Conservation (phyloP, 1,140 invertebrate species). For the Pollicipes pollicipes region DNA sequence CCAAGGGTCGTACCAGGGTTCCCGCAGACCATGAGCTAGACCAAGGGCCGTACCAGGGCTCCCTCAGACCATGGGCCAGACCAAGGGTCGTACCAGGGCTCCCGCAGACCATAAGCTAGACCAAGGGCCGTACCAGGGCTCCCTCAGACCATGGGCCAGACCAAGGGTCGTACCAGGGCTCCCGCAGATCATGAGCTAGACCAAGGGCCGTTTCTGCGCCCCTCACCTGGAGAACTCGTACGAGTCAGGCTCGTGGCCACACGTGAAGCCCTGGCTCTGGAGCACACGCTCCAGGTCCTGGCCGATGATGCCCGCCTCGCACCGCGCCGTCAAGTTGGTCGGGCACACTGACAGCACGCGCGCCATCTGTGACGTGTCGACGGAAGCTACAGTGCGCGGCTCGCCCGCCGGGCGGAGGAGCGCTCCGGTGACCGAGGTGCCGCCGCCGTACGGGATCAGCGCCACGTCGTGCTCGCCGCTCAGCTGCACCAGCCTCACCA, state of each 20-base stretch:
- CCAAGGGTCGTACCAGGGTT: too few species aligned
- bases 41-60: too few species aligned
- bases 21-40: too few species aligned
- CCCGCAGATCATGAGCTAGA: too few species aligned
- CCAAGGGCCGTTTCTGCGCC: too few species aligned
- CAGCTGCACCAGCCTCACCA: constrained; percentile 56
- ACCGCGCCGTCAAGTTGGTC: constrained; percentile 64
- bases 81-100: too few species aligned
- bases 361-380: constrained; percentile 91
- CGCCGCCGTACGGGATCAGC: constrained; percentile 88
- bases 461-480: constrained; percentile 59
- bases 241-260: constrained; percentile 91
- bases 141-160: too few species aligned
- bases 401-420: constrained; percentile 68
- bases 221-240: constrained; percentile 72
- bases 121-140: too few species aligned
- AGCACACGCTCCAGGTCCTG: constrained; percentile 75
- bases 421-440: constrained; percentile 85
- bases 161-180: too few species aligned
- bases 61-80: too few species aligned
- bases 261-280: constrained; percentile 47
- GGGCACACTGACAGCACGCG: constrained; percentile 83
- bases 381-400: constrained; percentile 58
- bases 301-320: constrained; percentile 81
- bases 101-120: too few species aligned